Percentiles rank a stretch among this genome's conserved stretches.
Evolutionary conservation across 1,140 invertebrate species (phyloP).

Genomic region (Ceratina japonica): DNA sequence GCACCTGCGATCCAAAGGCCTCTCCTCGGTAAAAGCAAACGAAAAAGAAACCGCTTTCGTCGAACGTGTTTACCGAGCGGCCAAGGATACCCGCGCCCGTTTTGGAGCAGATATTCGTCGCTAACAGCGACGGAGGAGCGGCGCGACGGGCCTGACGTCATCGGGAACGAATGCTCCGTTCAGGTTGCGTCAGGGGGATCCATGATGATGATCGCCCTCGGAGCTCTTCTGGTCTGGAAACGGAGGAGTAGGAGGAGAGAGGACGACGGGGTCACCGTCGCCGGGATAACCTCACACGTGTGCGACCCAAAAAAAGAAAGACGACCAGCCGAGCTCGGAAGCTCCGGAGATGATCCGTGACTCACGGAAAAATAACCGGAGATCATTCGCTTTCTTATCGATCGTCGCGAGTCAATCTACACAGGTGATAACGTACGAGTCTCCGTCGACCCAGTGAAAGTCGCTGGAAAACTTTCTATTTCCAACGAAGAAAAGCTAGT

Average conservation of each 20-base stretch:
- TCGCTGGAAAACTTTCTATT: constrained; percentile 16
- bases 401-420: constrained; percentile 7
- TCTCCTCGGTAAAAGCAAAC: not conserved
- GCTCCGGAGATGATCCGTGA: constrained; percentile 31
- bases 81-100: constrained; percentile 44
- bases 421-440: constrained; percentile 16
- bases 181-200: constrained; percentile 67
- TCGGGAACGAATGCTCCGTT: constrained; percentile 54
- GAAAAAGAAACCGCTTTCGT: not conserved
- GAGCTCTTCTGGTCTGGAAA: constrained; percentile 60
- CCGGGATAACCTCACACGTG: constrained; percentile 73
- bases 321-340: constrained; percentile 20
- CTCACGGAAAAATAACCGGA: not conserved
- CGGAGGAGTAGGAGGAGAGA: constrained; percentile 47
- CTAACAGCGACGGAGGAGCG: constrained; percentile 12
- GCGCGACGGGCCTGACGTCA: constrained; percentile 62
- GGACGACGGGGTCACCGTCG: constrained; percentile 69
- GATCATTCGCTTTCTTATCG: constrained; percentile 4
- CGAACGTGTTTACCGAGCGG: not conserved
- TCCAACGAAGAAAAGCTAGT: not conserved
- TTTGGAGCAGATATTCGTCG: constrained; percentile 33
- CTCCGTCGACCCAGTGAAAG: too few relatives aligned
- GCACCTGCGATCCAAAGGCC: not conserved
- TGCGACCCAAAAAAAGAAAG: constrained; percentile 65
- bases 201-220: constrained; percentile 42